Percentiles rank a stretch among this genome's conserved stretches.
These are phyloP conservation scores for Mus minutoides DNA, from an alignment of 2,797 vertebrate species.

Conservation along the genomic window DNA sequence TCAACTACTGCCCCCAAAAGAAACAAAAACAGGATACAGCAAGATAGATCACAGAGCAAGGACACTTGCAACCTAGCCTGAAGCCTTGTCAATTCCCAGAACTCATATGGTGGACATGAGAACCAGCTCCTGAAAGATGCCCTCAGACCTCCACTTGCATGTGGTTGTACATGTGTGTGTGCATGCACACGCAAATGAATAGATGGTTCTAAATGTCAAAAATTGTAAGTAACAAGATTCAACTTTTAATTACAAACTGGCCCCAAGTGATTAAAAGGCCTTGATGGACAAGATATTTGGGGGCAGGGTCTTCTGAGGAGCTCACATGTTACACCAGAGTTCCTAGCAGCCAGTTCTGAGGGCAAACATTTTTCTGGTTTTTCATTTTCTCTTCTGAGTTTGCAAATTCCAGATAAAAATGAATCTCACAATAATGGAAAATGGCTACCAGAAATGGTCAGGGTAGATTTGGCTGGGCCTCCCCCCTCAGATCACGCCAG, in stretches of 20 bases:
- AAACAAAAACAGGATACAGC: neutral
- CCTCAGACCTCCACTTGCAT: neutral
- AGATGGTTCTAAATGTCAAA: neutral
- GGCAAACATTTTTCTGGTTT: neutral
- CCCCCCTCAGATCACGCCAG: neutral
- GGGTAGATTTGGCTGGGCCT: neutral
- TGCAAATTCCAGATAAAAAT: constrained; percentile 70
- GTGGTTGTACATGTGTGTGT: neutral
- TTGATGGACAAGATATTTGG: neutral
- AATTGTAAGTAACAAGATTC: neutral
- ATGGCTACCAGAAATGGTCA: constrained; percentile 41
- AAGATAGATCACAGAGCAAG: neutral
- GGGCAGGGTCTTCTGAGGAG: neutral
- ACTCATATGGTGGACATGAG: neutral
- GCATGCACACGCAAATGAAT: neutral
- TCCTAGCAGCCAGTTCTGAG: neutral
- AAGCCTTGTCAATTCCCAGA: neutral
- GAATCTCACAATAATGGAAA: constrained; percentile 67
- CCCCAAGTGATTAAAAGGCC: constrained; percentile 16
- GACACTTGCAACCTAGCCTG: neutral
- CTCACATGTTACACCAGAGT: neutral
- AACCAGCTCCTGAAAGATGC: too few relatives aligned
- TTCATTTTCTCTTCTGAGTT: neutral
- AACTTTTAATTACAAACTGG: constrained; percentile 19
- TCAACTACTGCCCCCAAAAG: too few relatives aligned